A percentile compares a stretch with the other conserved stretches of the same genome.
phyloP scores from a whole-genome alignment of 1,140 invertebrate genomes.

The Papilio glaucus region DNA sequence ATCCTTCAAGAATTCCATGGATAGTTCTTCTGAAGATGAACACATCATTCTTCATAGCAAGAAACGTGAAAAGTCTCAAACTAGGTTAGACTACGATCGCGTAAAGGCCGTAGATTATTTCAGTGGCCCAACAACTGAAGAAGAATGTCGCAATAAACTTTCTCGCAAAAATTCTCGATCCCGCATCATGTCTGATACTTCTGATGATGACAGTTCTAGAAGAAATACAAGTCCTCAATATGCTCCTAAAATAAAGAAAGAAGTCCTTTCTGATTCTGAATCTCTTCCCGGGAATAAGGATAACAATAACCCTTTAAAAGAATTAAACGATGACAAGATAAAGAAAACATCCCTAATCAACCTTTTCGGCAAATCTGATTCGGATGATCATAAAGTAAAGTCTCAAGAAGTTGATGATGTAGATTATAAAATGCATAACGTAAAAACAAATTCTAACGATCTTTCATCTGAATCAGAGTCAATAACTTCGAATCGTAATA shows the following conservation, averaged over 20 bases:
- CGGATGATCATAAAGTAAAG: slow-evolving; percentile 74
- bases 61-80: slow-evolving; percentile 74
- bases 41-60: slow-evolving; percentile 66
- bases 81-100: slow-evolving; percentile 75
- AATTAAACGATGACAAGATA: slow-evolving; percentile 67
- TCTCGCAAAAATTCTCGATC: slow-evolving; percentile 83
- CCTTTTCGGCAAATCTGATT: slow-evolving; percentile 77
- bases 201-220: slow-evolving; percentile 82
- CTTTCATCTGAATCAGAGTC: slow-evolving; percentile 84
- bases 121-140: slow-evolving; percentile 62
- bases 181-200: slow-evolving; percentile 85
- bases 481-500: slow-evolving; percentile 62
- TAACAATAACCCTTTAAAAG: slow-evolving; percentile 55
- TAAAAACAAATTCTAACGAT: slow-evolving; percentile 70
- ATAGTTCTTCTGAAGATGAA: slow-evolving; percentile 85
- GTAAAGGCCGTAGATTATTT: slow-evolving; percentile 73
- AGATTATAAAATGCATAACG: slow-evolving; percentile 61
- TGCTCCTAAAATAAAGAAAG: slow-evolving; percentile 66
- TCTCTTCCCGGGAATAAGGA: slow-evolving; percentile 65
- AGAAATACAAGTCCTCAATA: slow-evolving; percentile 74
- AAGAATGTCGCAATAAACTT: slow-evolving; percentile 78
- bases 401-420: slow-evolving; percentile 58
- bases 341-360: slow-evolving; percentile 78
- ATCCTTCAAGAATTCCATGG: slow-evolving; percentile 79
- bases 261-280: slow-evolving; percentile 81